A percentile compares a stretch with the other conserved stretches of the same genome.
These are phyloP conservation scores for Eupeodes corollae DNA, from an alignment of 1,140 invertebrate species.

Conservation along the genomic window DNA sequence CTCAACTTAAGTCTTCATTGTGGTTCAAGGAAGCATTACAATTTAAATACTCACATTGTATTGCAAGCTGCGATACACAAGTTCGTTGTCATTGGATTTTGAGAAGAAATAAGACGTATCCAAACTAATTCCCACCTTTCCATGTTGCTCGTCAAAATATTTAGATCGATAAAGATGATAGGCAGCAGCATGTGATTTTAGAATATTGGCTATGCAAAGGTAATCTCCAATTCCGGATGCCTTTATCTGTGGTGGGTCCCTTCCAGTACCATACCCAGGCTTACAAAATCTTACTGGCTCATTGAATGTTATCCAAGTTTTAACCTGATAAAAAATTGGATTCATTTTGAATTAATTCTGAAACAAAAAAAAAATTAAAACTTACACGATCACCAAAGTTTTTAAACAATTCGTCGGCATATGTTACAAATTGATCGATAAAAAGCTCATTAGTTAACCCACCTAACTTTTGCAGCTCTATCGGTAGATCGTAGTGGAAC, in stretches of 20 bases:
- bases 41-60: slow-evolving; percentile 32
- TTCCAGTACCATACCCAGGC: slow-evolving; percentile 35
- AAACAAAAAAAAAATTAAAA: too few relatives aligned
- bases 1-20: too few relatives aligned
- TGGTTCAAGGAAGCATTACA: not conserved
- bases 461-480: slow-evolving; percentile 45
- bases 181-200: slow-evolving; percentile 43
- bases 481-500: slow-evolving; percentile 48
- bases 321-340: too few relatives aligned
- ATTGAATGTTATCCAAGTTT: slow-evolving; percentile 37
- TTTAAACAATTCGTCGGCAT: slow-evolving; percentile 39
- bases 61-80: slow-evolving; percentile 40
- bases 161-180: slow-evolving; percentile 36
- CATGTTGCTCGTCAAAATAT: slow-evolving; percentile 23
- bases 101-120: slow-evolving; percentile 41
- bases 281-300: slow-evolving; percentile 36
- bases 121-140: slow-evolving; percentile 41
- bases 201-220: slow-evolving; percentile 39
- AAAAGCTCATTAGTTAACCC: slow-evolving; percentile 43
- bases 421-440: slow-evolving; percentile 42
- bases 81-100: slow-evolving; percentile 22
- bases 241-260: slow-evolving; percentile 31
- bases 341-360: too few relatives aligned
- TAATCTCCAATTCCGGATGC: slow-evolving; percentile 38
- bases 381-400: slow-evolving; percentile 37